A percentile compares a stretch with the other conserved stretches of the same genome.
Conservation (phyloP, 1,140 invertebrate species). For the Brachionus manjavacas region DNA sequence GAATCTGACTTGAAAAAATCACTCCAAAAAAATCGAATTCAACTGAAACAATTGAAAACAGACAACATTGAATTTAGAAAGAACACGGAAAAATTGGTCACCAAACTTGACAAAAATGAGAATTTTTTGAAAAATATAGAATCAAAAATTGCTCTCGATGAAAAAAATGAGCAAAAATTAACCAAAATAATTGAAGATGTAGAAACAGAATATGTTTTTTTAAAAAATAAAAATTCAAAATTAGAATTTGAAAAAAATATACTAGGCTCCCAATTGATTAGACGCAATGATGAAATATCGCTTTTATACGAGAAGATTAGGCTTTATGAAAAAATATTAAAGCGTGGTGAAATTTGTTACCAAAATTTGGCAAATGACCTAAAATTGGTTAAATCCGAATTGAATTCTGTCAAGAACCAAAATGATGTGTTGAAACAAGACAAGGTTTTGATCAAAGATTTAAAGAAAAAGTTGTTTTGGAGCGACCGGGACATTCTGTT, state of each 20-base stretch:
- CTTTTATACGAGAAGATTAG: conserved; percentile 7
- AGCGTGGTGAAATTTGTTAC: background rate
- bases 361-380: background rate
- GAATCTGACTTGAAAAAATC: conserved; percentile 13
- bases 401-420: background rate
- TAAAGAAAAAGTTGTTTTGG: background rate
- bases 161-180: conserved; percentile 8
- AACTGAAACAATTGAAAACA: background rate
- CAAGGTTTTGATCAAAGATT: background rate
- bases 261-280: conserved; percentile 6
- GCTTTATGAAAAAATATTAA: background rate
- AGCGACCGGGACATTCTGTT: background rate
- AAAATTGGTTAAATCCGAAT: background rate
- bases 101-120: conserved; percentile 13
- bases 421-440: background rate
- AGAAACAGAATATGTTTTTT: background rate
- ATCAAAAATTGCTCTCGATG: background rate
- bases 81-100: conserved; percentile 8
- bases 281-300: conserved; percentile 12
- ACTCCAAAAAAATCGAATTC: background rate
- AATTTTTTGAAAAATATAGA: background rate
- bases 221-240: background rate
- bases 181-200: conserved; percentile 16
- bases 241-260: conserved; percentile 19
- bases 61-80: conserved; percentile 21